Evolutionary conservation across 1,140 invertebrate genomes (phyloP), one percentile per base, ranked within the genome.

Genomic region (Aleiodes sp.): DNA sequence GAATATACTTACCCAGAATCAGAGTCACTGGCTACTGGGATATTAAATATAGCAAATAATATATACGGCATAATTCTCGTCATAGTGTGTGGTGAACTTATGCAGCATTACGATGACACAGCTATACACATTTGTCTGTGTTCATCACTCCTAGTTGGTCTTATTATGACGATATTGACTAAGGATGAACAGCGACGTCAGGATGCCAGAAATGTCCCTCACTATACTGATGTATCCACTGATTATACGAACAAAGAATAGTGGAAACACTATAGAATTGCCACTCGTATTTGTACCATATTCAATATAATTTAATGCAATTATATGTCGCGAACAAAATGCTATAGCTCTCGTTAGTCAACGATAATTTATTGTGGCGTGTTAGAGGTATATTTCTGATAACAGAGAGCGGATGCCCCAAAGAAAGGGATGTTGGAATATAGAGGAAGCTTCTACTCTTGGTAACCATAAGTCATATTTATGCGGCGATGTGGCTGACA

Each of bases 1-100:
- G 93, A 94, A 80, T 88, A 92, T 37, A 94, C 92, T 0, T 94
- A 91, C 80, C 92, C 92, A 0, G 90, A 92, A 71, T 86, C 91
- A 0, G 92, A 93, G 79, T 89, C 88, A 2, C 90, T 88, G 2
- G 88, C 91, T 3, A 89, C 88, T 12, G 91, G 90, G 8, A 77
- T 94, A 7, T 78, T 94, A 4, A 94, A 93, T 79, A 89, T 89
- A 12, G 87, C 89, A 7, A 91, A 90, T 59, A 86, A 90, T 80
- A 72, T 89, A 10, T 92, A 91, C 80, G 91, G 90, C 4, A 87
- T 92, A 28, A 75, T 88, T 7, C 81, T 92, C 37, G 89, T 90
- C 1, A 1, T 85, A 10, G 68, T 80, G 19, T 70, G 80, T 28
- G 78, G 78, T 0, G 64, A 73, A 56, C 29, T 83, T n/a, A 41